These are phyloP conservation scores for Nestor notabilis DNA, from an alignment of 2,113 vertebrate species.

Conservation along the genomic window DNA sequence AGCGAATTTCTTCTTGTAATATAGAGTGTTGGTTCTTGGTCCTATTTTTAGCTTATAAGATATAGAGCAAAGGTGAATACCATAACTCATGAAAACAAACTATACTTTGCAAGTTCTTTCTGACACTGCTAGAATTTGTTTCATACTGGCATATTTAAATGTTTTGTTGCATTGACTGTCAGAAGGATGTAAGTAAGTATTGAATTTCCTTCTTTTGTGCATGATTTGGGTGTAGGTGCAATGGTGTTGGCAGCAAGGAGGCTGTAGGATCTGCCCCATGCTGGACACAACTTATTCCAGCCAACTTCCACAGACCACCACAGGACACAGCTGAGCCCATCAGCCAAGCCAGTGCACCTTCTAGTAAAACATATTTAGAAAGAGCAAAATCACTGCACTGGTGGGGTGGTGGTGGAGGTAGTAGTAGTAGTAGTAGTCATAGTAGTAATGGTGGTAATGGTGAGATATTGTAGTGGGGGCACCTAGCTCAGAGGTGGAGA, in stretches of 20 bases:
- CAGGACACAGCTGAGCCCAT: neutral
- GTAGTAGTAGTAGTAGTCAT: neutral
- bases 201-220: neutral
- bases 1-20: neutral
- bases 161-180: neutral
- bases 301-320: neutral
- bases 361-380: neutral
- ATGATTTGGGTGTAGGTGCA: neutral
- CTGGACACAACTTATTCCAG: neutral
- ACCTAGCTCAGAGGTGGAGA: neutral
- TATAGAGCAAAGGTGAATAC: neutral
- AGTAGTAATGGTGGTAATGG: neutral
- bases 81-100: neutral
- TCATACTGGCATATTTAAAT: neutral
- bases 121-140: neutral
- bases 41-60: neutral
- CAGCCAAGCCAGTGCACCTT: neutral
- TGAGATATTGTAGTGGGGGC: neutral
- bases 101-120: neutral
- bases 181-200: neutral
- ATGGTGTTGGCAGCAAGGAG: neutral
- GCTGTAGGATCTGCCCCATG: neutral
- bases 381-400: neutral
- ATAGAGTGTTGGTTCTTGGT: neutral
- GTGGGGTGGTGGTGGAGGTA: neutral